These are phyloP conservation scores for Sphyrna mokarran DNA, from an alignment of 2,113 vertebrate genomes.

Conservation along the genomic window DNA sequence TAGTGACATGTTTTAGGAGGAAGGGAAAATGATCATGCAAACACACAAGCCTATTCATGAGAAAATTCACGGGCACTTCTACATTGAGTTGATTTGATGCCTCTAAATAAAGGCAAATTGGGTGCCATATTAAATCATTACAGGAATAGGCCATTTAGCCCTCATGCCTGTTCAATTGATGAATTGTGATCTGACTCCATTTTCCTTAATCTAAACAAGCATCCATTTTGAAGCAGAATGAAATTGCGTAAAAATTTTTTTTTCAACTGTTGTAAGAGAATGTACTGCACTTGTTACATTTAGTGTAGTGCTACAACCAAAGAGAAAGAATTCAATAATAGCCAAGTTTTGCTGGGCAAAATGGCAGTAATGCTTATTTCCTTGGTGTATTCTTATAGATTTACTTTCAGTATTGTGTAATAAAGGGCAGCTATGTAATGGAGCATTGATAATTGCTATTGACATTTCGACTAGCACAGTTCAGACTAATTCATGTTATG, in stretches of 20 bases:
- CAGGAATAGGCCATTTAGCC: neutral
- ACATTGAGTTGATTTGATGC: neutral
- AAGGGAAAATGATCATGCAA: neutral
- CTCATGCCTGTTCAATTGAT: neutral
- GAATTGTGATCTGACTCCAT: neutral
- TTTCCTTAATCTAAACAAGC: neutral
- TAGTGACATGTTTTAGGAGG: neutral
- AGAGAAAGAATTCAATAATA: neutral
- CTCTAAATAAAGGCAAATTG: neutral
- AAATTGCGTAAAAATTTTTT: neutral
- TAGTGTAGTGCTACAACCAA: neutral
- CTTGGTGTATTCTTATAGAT: neutral
- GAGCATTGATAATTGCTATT: conserved; percentile 24
- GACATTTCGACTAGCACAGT: neutral
- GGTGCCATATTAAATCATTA: neutral
- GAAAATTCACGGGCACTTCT: neutral
- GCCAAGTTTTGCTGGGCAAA: neutral
- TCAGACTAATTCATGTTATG: neutral
- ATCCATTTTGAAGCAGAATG: neutral
- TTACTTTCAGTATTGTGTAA: neutral
- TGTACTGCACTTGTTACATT: neutral
- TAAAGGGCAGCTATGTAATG: neutral
- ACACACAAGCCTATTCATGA: neutral
- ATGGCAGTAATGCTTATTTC: neutral
- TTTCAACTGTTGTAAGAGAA: neutral